Base-by-base conservation (phyloP, 2,888 invertebrate species). In the Aspidapion aeneum region DNA sequence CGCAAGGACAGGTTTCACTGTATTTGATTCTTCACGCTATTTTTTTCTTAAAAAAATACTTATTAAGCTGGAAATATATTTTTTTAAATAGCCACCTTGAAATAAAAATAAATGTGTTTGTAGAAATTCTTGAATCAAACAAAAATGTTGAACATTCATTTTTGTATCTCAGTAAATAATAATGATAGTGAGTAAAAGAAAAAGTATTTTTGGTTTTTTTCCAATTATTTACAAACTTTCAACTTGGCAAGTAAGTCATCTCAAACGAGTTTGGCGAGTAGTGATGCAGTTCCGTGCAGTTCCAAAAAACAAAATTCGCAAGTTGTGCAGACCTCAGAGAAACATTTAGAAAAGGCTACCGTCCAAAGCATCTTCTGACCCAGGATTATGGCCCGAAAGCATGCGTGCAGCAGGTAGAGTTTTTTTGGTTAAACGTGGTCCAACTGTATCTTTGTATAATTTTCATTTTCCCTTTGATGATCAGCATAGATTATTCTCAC, bases 261-360 rank as follows among this genome's bases (percentile, higher is more conserved):
- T 35, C 35, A 35, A 35, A 35, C 35, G 35, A 35, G 35, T 35
- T 35, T 35, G 35, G 35, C 55, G 55, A 18, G 55, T 55, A 55
- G 55, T 55, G 55, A 55, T 35, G 55, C 55, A 55, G 55, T 55
- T 55, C 55, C 55, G 55, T 55, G 55, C 55, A 55, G 55, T 55
- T 55, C 55, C 55, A 55, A 55, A 55, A 55, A 55, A 17, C 55
- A 55, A 55, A 55, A 55, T 55, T 55, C 55, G 55, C 55, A 55
- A 55, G 18, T 55, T 55, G 55, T 55, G 55, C 55, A 55, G 55
- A 55, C 55, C 55, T 55, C 18, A 55, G 55, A 55, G 55, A 55
- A 16, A 55, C 55, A 55, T 55, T 55, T 55, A 55, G 55, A 55
- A 55, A 55, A 55, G 55, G 55, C 55, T 55, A 55, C 55, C 55